phyloP scores from a whole-genome alignment of 2,113 vertebrate genomes.

The Forbesichthys papilliferus region DNA sequence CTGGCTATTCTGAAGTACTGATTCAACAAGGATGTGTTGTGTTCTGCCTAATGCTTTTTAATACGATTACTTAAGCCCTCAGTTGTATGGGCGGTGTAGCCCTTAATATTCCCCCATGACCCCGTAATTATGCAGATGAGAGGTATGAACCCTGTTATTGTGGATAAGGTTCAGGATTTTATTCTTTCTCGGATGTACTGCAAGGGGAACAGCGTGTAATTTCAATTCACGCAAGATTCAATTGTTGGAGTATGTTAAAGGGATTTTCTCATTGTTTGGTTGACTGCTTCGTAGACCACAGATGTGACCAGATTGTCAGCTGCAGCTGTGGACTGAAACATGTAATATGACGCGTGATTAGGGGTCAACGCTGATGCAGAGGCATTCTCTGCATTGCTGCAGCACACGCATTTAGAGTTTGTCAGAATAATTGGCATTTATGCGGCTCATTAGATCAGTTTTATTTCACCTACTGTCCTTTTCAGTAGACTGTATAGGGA shows the following conservation, averaged over 20 bases:
- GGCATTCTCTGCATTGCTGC: constrained; percentile 10
- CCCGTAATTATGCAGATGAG: constrained; percentile 66
- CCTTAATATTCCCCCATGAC: constrained; percentile 59
- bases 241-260: constrained; percentile 56
- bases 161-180: constrained; percentile 61
- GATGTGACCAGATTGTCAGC: constrained; percentile 34
- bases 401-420: not conserved
- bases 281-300: constrained; percentile 50
- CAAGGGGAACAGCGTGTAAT: constrained; percentile 47
- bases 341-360: constrained; percentile 45
- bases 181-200: constrained; percentile 57
- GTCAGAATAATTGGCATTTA: not conserved
- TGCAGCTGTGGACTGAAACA: constrained; percentile 32
- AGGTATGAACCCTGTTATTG: constrained; percentile 62
- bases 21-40: constrained; percentile 50
- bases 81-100: constrained; percentile 50
- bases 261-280: constrained; percentile 69
- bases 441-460: constrained; percentile 4
- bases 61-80: constrained; percentile 60
- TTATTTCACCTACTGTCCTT: not conserved
- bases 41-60: constrained; percentile 49
- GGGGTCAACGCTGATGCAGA: constrained; percentile 25
- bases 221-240: constrained; percentile 58
- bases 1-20: constrained; percentile 22
- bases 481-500: not conserved